Base-by-base conservation (phyloP, 2,797 vertebrate genomes). In the Scolopax rusticola region DNA sequence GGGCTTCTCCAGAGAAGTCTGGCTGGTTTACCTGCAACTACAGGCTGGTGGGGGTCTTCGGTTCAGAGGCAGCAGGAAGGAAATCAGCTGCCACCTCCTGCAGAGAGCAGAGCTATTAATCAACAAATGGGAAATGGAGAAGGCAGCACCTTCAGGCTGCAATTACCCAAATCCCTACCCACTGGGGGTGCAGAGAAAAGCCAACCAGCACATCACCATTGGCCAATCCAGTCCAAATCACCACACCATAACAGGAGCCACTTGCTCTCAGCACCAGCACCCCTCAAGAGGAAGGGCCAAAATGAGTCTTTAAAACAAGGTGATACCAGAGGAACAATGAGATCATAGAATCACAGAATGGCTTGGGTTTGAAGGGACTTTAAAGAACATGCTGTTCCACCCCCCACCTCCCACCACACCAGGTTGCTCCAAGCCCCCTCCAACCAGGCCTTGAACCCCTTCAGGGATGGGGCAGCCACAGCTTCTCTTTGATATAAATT, bases 281-380 rank as follows among this genome's bases (percentile, higher is more conserved):
- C 50, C 41, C 9, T 5, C 32, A 3, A 8, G 20, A 5, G 1
- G 19, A 53, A 59, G 38, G 57, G 3, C 20, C 38, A 11, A 28
- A 2, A 13, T 0, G 0, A 10, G 43, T 18, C 41, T 20, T 53
- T 40, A 4, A 23, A 47, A 21, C 6, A 7, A 33, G n/a, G 4
- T 0, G 8, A 10, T 16, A 40, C 16, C 19, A 8, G 25, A 4
- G 9, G 30, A 15, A 25, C 59, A 28, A 10, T 3, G 2, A 32
- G 15, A 12, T 7, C 61, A 64, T 15, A 64, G 28, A 61, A 40
- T 12, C 27, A 12, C 17, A 18, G 38, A 43, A 15, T 23, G 19
- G 6, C 15, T 43, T 64, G 19, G 12, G 19, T 43, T 2, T 19
- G 19, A 41, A 63, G 18, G 28, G 27, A 41, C 18, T 28, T 20